These are phyloP conservation scores for Troides aeacus DNA, from an alignment of 2,888 invertebrate genomes.

Conservation along the genomic window DNA sequence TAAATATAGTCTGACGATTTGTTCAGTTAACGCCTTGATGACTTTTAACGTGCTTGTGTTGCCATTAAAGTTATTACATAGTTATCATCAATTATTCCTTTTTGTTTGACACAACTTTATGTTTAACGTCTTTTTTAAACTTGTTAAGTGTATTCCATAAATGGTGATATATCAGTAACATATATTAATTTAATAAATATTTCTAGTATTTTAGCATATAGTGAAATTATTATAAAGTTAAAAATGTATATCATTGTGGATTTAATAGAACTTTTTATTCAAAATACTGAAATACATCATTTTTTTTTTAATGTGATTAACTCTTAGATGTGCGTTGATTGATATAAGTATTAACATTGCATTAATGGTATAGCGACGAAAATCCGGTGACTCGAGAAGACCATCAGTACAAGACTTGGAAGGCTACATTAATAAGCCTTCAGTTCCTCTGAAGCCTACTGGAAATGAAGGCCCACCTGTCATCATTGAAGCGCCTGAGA, in stretches of 20 bases:
- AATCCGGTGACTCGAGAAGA: slow-evolving; percentile 93
- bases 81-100: background rate
- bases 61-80: background rate
- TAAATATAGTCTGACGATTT: slow-evolving; percentile 37
- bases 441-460: slow-evolving; percentile 90
- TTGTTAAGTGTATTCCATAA: background rate
- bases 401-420: slow-evolving; percentile 95
- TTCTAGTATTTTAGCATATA: too few species aligned
- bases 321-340: slow-evolving; percentile 27
- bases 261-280: background rate
- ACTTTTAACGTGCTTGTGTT: slow-evolving; percentile 32
- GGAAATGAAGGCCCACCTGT: slow-evolving; percentile 92
- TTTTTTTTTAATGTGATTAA: slow-evolving; percentile 55
- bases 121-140: background rate
- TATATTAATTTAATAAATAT: background rate
- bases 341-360: slow-evolving; percentile 36
- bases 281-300: background rate
- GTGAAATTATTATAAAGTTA: background rate
- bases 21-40: slow-evolving; percentile 38
- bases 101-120: background rate
- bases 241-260: background rate
- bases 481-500: slow-evolving; percentile 96
- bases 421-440: slow-evolving; percentile 93
- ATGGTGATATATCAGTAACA: background rate
- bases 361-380: slow-evolving; percentile 83